phyloP scores from a whole-genome alignment of 2,888 invertebrate species.

The Lasioglossum marginatum region DNA sequence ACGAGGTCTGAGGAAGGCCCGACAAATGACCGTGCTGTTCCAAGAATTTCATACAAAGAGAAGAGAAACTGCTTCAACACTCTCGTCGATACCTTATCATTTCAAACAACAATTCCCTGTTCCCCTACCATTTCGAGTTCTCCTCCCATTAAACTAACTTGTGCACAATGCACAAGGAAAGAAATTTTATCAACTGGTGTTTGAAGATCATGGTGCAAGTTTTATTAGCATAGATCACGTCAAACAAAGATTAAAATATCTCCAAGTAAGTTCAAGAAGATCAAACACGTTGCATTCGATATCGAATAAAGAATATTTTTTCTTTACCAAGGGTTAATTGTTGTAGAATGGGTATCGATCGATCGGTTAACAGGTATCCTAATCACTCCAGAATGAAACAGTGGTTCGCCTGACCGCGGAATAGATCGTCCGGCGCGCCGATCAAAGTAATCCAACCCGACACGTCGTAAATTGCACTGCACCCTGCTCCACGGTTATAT shows the following conservation, averaged over 20 bases:
- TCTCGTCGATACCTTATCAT: background rate
- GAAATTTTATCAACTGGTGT: background rate
- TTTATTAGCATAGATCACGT: background rate
- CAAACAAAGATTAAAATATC: background rate
- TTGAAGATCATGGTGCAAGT: background rate
- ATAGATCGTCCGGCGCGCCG: slow-evolving; percentile 28
- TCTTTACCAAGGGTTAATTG: background rate
- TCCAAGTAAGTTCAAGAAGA: background rate
- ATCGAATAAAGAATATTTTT: background rate
- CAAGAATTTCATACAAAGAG: background rate
- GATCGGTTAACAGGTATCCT: background rate
- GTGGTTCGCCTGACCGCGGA: slow-evolving; percentile 34
- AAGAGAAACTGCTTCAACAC: background rate
- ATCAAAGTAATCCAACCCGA: slow-evolving; percentile 59
- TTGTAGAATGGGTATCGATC: background rate
- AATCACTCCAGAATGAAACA: slow-evolving; percentile 19
- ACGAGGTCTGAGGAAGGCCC: background rate
- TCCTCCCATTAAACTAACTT: background rate
- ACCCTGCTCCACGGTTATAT: slow-evolving; percentile 26
- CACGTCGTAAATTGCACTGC: slow-evolving; percentile 54
- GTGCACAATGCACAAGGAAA: background rate
- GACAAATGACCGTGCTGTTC: background rate
- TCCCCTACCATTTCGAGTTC: background rate
- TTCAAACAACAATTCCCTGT: background rate
- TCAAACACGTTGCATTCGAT: too few relatives aligned